phyloP scores from a whole-genome alignment of 2,113 vertebrate species.

The Girardinichthys multiradiatus region DNA sequence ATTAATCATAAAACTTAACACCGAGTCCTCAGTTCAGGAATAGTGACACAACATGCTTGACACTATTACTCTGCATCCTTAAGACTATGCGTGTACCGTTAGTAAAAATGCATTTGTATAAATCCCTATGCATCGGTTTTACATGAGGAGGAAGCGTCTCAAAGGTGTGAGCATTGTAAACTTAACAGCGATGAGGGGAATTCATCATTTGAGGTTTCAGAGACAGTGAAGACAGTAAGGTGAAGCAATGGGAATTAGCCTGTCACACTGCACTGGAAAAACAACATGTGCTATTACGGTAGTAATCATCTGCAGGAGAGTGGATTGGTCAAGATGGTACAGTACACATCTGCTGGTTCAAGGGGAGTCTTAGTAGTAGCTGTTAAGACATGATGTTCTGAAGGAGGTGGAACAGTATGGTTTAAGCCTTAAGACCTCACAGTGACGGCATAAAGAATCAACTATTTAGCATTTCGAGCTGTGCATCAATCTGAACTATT shows the following conservation, averaged over 20 bases:
- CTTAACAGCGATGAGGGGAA: not conserved
- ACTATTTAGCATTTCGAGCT: not conserved
- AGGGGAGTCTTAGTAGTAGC: slow-evolving; percentile 6
- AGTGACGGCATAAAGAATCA: not conserved
- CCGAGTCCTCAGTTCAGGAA: slow-evolving; percentile 11
- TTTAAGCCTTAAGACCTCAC: not conserved
- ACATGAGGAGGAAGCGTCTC: not conserved
- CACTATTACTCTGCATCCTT: not conserved
- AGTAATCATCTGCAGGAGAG: slow-evolving; percentile 25
- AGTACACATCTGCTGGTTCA: slow-evolving; percentile 27
- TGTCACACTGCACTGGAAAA: slow-evolving; percentile 34
- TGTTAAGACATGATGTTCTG: slow-evolving; percentile 23
- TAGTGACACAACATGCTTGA: slow-evolving; percentile 15
- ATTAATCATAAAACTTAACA: slow-evolving; percentile 43
- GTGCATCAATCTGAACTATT: not conserved
- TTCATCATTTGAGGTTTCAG: slow-evolving; percentile 4
- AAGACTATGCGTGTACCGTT: not conserved
- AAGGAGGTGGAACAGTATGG: not conserved
- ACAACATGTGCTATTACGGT: slow-evolving; percentile 37
- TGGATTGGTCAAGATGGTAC: slow-evolving; percentile 39
- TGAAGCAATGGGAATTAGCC: slow-evolving; percentile 29
- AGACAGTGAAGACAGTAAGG: not conserved
- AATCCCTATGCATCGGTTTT: not conserved
- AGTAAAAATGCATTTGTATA: not conserved
- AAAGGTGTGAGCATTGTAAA: not conserved